These are phyloP conservation scores for Cataglyphis rosenhaueri DNA, from an alignment of 2,888 invertebrate species.

Conservation along the genomic window DNA sequence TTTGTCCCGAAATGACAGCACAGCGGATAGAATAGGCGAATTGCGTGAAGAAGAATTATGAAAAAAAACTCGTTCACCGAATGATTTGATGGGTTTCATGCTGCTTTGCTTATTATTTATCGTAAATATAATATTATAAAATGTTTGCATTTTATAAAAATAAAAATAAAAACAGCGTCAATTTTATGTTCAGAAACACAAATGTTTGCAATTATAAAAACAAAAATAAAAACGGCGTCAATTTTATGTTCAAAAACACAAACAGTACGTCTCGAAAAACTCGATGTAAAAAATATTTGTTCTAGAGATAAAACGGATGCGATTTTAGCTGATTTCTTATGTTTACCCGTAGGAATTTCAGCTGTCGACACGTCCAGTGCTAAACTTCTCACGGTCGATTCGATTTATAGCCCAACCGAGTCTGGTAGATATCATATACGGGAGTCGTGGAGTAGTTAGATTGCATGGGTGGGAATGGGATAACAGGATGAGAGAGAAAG, in stretches of 20 bases:
- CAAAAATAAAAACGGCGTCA: not conserved
- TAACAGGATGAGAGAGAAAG: not conserved
- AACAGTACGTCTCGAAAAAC: not conserved
- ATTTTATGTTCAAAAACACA: not conserved
- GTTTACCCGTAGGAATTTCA: constrained; percentile 27
- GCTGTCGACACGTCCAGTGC: not conserved
- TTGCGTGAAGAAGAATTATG: constrained; percentile 17
- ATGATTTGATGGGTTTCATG: not conserved
- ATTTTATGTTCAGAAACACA: not conserved
- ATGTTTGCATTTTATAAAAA: not conserved
- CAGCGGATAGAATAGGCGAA: not conserved
- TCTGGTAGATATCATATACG: not conserved
- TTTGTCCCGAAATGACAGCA: constrained; percentile 22
- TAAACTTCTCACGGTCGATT: constrained; percentile 12
- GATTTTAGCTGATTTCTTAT: constrained; percentile 24
- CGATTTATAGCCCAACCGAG: constrained; percentile 30
- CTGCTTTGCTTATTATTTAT: not conserved
- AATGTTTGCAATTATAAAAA: not conserved
- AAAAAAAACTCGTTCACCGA: constrained; percentile 4
- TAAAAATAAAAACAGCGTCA: not conserved
- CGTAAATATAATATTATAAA: not conserved
- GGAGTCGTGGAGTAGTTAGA: not conserved
- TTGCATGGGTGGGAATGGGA: not conserved
- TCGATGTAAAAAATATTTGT: constrained; percentile 18
- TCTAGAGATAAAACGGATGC: not conserved